Evolutionary conservation across 2,113 vertebrate genomes (phyloP).

Genomic region (Hydropotes inermis): DNA sequence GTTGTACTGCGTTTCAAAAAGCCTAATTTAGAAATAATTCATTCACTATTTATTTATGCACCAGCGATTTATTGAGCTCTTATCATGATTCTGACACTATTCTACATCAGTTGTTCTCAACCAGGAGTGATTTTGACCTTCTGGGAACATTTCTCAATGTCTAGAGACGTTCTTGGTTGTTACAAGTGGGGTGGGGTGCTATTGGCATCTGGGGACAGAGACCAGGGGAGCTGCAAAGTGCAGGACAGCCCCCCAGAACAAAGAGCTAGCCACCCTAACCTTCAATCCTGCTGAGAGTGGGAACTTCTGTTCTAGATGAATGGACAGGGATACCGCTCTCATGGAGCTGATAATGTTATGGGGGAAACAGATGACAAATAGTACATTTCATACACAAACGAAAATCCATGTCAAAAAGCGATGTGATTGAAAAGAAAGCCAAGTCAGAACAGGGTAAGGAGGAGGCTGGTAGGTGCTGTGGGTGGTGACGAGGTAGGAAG

Average conservation of each 20-base stretch:
- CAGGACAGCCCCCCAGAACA: not conserved
- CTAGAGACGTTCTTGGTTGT: not conserved
- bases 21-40: not conserved
- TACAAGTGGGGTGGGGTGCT: not conserved
- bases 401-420: not conserved
- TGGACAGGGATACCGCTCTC: not conserved
- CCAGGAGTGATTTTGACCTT: not conserved
- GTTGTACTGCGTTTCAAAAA: not conserved
- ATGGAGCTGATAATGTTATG: not conserved
- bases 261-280: too few species aligned
- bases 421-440: not conserved
- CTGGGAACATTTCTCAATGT: not conserved
- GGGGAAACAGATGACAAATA: not conserved
- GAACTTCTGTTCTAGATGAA: not conserved
- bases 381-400: too few species aligned
- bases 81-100: not conserved
- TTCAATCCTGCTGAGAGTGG: not conserved
- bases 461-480: rapidly evolving
- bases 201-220: not conserved
- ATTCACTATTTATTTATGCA: not conserved
- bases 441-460: not conserved
- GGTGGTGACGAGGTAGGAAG: not conserved
- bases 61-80: not conserved
- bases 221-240: not conserved
- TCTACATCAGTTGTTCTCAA: not conserved